These are phyloP conservation scores for Cristatella mucedo DNA, from an alignment of 2,888 invertebrate genomes.

Conservation along the genomic window DNA sequence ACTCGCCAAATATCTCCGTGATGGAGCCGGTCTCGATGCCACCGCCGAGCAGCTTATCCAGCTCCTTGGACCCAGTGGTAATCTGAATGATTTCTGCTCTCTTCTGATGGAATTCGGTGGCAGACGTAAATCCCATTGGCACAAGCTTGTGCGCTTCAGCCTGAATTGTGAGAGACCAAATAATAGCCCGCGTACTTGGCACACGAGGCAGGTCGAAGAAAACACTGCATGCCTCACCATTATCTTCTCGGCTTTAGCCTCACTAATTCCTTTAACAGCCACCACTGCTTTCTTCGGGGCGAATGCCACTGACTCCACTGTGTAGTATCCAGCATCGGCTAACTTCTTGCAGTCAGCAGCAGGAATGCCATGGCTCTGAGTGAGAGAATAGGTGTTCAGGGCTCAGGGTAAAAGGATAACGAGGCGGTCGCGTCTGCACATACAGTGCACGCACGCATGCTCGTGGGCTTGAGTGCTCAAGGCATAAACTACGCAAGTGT, in stretches of 20 bases:
- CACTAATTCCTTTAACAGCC: constrained; percentile 75
- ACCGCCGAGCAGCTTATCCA: constrained; percentile 66
- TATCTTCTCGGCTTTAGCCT: constrained; percentile 90
- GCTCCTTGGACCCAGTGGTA: constrained; percentile 74
- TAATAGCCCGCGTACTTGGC: background rate
- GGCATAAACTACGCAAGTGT: too few species aligned
- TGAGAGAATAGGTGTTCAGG: too few species aligned
- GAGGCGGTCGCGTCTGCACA: too few species aligned
- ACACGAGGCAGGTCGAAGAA: too few species aligned
- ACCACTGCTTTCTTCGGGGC: constrained; percentile 78
- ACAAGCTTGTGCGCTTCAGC: constrained; percentile 77
- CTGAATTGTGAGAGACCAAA: constrained; percentile 30
- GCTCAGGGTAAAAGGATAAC: too few species aligned
- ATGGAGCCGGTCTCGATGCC: constrained; percentile 97
- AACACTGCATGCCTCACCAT: too few species aligned
- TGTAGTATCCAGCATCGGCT: constrained; percentile 78
- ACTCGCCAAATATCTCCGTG: constrained; percentile 95
- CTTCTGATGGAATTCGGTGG: constrained; percentile 84
- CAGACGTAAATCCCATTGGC: constrained; percentile 94
- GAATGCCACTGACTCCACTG: constrained; percentile 85
- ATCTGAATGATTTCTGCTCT: constrained; percentile 84
- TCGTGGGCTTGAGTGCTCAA: too few species aligned
- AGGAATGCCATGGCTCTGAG: constrained; percentile 80
- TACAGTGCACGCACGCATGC: too few species aligned
- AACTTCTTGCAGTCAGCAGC: constrained; percentile 74